Evolutionary conservation across 1,140 invertebrate species (phyloP).

Genomic region (Scylla paramamosain): DNA sequence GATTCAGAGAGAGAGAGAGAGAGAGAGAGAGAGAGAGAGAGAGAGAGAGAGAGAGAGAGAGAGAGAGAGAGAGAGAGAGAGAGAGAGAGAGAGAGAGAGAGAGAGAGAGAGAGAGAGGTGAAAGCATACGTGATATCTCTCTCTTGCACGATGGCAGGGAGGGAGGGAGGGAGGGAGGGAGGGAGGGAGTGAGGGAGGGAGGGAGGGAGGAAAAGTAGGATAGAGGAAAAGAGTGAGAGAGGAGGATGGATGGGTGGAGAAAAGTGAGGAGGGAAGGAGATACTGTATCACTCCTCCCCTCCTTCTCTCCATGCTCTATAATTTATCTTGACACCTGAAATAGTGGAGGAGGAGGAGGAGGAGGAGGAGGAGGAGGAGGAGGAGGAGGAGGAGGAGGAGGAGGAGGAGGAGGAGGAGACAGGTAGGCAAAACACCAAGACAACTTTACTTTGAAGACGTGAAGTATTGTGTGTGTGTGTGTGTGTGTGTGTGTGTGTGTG

Average conservation of each 20-base stretch:
- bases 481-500: slow-evolving; percentile 49
- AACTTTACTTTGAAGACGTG: neutral
- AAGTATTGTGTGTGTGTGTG: neutral
- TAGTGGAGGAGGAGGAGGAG: neutral
- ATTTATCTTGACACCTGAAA: neutral
- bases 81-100: no score
- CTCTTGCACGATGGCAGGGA: no score
- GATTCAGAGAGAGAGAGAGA: no score
- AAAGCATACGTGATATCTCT: no score
- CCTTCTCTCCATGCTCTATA: neutral
- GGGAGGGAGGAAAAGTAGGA: no score
- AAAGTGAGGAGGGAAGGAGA: neutral
- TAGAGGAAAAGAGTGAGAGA: neutral
- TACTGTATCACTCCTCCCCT: neutral
- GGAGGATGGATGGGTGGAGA: neutral
- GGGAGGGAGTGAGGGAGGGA: no score
- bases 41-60: no score
- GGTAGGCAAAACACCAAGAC: neutral
- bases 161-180: no score
- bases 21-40: no score
- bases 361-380: neutral
- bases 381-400: neutral
- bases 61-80: no score
- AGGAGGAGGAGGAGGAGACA: neutral
- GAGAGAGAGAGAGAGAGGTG: no score